Conservation (phyloP, 2,113 vertebrate genomes). For the Struthio camelus region DNA sequence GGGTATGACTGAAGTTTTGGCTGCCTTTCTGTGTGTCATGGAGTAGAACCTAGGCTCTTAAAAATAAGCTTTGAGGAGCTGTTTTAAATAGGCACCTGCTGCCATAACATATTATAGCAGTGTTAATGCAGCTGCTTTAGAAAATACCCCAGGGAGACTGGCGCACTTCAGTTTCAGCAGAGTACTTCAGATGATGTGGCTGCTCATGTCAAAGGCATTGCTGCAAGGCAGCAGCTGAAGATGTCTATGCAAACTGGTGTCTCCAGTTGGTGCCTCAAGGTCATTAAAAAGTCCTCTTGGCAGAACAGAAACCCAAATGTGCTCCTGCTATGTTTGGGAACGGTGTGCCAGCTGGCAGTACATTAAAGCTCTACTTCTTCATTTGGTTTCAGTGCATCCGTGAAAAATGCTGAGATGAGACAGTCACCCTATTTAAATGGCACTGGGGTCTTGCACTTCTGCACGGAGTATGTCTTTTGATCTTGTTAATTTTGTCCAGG, state of each 20-base stretch:
- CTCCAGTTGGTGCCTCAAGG: neutral
- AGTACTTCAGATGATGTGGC: neutral
- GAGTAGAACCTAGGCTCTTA: neutral
- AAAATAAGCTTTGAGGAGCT: neutral
- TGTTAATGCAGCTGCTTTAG: neutral
- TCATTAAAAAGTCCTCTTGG: neutral
- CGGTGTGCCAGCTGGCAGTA: too few relatives aligned
- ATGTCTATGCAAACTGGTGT: fast-evolving
- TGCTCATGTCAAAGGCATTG: neutral
- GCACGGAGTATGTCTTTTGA: neutral
- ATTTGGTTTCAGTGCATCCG: neutral
- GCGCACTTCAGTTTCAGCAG: neutral
- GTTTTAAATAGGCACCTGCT: neutral
- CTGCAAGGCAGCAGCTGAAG: neutral
- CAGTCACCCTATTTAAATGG: neutral
- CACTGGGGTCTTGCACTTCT: neutral
- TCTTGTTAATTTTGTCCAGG: neutral
- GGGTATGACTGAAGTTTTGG: neutral
- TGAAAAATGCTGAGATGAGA: neutral
- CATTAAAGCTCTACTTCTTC: neutral
- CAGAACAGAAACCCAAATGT: neutral
- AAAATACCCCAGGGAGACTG: neutral
- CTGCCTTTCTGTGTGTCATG: neutral
- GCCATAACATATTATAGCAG: fast-evolving
- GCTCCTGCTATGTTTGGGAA: neutral